Percentiles rank a stretch among this genome's conserved stretches.
These are phyloP conservation scores for Ciona savignyi DNA, from an alignment of 23 tunicate genomes.

Conservation along the genomic window DNA sequence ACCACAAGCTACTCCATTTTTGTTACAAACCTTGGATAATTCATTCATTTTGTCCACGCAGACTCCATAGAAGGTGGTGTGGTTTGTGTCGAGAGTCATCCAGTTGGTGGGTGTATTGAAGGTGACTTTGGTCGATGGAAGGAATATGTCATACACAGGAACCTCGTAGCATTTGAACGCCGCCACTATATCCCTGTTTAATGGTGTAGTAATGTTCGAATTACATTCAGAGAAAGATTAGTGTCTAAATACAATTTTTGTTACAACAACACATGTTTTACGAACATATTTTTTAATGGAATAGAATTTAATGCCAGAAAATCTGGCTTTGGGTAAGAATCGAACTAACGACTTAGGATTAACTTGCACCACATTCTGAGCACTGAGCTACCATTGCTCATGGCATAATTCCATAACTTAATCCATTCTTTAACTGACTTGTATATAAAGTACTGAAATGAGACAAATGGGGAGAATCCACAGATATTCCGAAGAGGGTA, in stretches of 20 bases:
- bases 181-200: conserved; percentile 88
- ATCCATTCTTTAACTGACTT: conserved; percentile 30
- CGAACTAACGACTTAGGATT: no score
- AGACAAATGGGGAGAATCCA: conserved; percentile 32
- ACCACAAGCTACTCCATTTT: no score
- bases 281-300: no score
- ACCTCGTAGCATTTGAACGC: conserved; percentile 77
- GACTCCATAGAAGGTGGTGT: not conserved
- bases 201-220: no score
- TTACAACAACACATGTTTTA: no score
- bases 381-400: no score
- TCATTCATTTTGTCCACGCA: conserved; percentile 24
- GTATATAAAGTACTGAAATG: conserved; percentile 69
- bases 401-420: no score
- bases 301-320: no score
- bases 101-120: conserved; percentile 17
- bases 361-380: no score
- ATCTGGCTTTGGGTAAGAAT: no score
- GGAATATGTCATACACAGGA: conserved; percentile 46
- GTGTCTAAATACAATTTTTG: no score
- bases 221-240: no score
- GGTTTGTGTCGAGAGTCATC: not conserved
- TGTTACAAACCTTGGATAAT: conserved; percentile 33
- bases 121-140: conserved; percentile 34
- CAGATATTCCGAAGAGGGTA: not conserved